Base-by-base conservation (phyloP, 2,888 invertebrate species). In the Bhutanitis thaidina region DNA sequence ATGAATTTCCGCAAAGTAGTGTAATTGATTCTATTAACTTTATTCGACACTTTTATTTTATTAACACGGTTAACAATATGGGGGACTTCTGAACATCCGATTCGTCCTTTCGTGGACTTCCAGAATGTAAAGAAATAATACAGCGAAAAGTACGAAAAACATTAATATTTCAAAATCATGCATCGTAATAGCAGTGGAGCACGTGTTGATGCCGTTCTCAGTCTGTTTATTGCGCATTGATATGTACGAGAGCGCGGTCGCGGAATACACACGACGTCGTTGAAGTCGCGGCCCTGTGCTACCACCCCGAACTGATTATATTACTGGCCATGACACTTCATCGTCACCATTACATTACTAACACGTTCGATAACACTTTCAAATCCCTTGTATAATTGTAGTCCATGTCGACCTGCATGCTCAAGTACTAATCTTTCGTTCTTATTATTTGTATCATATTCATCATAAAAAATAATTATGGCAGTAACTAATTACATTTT, bases 201-300 rank as follows among this genome's bases (percentile, higher is more conserved):
- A 40, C 52, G 47, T 44, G 20, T 48, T 25, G 51, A 29, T 40
- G 50, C 41, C 52, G 47, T 52, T 52, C 52, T 43, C 34, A 38
- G 47, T 36, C 36, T 37, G 44, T 61, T 61, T 77, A 85, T 81
- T 78, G 77, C 85, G 79, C 77, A 80, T 79, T 77, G 78, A 74
- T 68, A 69, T 62, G 63, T 55, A 57, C 60, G 56, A 39, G 48
- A 51, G 69, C 54, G 71, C 76, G 60, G 60, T 60, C 61, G 58
- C 58, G 58, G 85, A 76, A 85, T 84, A 85, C 81, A 81, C 81
- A 84, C 72, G 78, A 78, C 75, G 59, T 76, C 69, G 73, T 84
- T 83, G 61, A 30, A 12, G 12, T 20, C 29, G 58, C 65, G 71
- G 62, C 67, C 67, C 65, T 59, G 55, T 50, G 43, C 43, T 36